Evolutionary conservation across 1,140 invertebrate species (phyloP).

Genomic region (Proctacanthus coquilletti): DNA sequence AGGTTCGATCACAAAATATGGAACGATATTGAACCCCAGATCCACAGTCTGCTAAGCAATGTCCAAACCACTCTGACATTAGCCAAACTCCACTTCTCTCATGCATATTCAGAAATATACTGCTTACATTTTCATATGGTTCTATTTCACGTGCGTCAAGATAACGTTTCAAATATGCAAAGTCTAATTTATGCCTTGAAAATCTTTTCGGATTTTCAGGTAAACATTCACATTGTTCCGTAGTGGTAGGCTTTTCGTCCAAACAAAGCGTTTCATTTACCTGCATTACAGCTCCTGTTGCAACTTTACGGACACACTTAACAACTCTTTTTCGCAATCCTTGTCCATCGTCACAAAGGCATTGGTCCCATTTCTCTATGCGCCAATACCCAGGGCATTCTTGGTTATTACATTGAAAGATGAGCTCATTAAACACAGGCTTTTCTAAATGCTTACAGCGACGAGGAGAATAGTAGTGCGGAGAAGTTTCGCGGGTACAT

Average conservation of each 20-base stretch:
- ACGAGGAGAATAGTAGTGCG: constrained; percentile 43
- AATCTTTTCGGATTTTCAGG: no score
- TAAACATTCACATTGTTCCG: constrained; percentile 11
- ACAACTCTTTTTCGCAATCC: constrained; percentile 40
- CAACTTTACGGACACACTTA: constrained; percentile 37
- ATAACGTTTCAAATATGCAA: no score
- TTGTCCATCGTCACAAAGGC: constrained; percentile 38
- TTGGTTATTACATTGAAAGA: constrained; percentile 47
- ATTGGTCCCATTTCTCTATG: constrained; percentile 20
- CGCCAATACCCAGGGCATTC: constrained; percentile 42
- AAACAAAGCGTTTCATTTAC: constrained; percentile 31
- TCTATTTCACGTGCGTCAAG: no score
- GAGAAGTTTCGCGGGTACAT: constrained; percentile 42
- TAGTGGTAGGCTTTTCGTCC: constrained; percentile 16
- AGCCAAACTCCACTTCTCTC: constrained; percentile 13
- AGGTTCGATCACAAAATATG: constrained; percentile 17
- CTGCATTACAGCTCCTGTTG: constrained; percentile 30
- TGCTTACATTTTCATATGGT: no score
- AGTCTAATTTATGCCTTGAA: no score
- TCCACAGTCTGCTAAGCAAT: constrained; percentile 10
- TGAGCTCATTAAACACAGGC: constrained; percentile 33
- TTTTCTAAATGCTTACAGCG: constrained; percentile 44
- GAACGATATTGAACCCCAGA: constrained; percentile 11
- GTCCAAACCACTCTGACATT: constrained; percentile 12
- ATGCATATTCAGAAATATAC: no score